Evolutionary conservation across 2,113 vertebrate species (phyloP), one percentile per base, ranked within the genome.

Genomic region (Albula goreensis): DNA sequence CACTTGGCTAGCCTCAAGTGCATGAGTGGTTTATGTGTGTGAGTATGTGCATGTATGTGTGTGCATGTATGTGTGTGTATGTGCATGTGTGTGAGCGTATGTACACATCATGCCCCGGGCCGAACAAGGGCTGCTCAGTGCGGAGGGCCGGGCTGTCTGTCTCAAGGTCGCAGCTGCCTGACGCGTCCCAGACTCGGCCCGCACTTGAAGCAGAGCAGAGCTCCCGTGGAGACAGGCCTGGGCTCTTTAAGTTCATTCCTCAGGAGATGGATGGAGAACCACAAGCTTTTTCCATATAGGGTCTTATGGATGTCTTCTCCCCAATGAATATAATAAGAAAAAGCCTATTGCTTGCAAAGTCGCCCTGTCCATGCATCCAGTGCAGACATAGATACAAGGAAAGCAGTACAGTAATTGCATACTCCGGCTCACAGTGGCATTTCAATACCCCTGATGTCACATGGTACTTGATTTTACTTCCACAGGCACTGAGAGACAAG

Each of bases 221-320:
- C 19, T 82, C 52, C 77, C 48, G 53, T 0, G 25, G 51, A 85
- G 83, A 85, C 74, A 78, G 83, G 52, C n/a, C 74, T 49, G 53
- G 84, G 48, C 56, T 66, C 56, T 57, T 85, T 60, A 17, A 60
- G 41, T n/a, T 81, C 85, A 85, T 85, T 85, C 78, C 85, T 80
- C 85, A 51, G 10, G 78, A 85, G 85, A 81, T 81, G 84, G 84
- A 85, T 85, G 78, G 84, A 79, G 84, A 85, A 79, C 78, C 49
- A 19, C 85, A 63, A 60, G 78, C 78, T 80, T 85, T 85, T 80
- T 85, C 85, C 85, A 85, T 85, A 80, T 85, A 85, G 85, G 78
- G 85, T 56, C 56, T 31, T 50, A 50, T 81, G 56, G 48, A 51
- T 31, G 78, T 63, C 53, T 56, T 80, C 51, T 78, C 77, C 53